Evolutionary conservation across 2,888 invertebrate genomes (phyloP).

Genomic region (Brenthis ino): DNA sequence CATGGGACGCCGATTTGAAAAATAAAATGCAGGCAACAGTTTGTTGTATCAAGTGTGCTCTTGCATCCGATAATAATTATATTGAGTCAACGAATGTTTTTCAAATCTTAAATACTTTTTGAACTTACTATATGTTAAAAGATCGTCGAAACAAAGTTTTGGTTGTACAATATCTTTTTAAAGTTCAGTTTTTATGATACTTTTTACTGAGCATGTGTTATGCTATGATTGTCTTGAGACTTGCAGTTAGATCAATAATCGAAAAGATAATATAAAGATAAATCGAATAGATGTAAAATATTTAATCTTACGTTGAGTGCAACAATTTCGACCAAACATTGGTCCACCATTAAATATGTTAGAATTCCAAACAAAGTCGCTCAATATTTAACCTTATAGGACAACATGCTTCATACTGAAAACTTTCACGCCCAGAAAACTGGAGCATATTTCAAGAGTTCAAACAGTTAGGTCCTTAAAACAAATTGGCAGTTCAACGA

Average conservation of each 20-base stretch:
- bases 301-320: no score
- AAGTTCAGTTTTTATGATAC: no score
- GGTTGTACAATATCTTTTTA: no score
- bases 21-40: conserved; percentile 77
- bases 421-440: conserved; percentile 42
- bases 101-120: background rate
- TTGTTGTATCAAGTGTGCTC: conserved; percentile 54
- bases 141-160: no score
- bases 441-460: conserved; percentile 45
- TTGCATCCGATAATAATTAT: conserved; percentile 48
- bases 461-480: conserved; percentile 52
- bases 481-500: conserved; percentile 70
- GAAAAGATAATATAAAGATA: no score
- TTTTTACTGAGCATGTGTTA: no score
- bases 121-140: no score
- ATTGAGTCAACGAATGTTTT: conserved; percentile 22
- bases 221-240: no score
- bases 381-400: conserved; percentile 16
- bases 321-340: background rate
- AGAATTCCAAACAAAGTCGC: background rate
- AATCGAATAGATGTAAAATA: no score
- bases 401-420: conserved; percentile 44
- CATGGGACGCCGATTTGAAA: conserved; percentile 68
- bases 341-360: background rate
- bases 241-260: no score